Evolutionary conservation across 1,140 invertebrate species (phyloP), one percentile per base, ranked within the genome.

Genomic region (Aphidius ervi): DNA sequence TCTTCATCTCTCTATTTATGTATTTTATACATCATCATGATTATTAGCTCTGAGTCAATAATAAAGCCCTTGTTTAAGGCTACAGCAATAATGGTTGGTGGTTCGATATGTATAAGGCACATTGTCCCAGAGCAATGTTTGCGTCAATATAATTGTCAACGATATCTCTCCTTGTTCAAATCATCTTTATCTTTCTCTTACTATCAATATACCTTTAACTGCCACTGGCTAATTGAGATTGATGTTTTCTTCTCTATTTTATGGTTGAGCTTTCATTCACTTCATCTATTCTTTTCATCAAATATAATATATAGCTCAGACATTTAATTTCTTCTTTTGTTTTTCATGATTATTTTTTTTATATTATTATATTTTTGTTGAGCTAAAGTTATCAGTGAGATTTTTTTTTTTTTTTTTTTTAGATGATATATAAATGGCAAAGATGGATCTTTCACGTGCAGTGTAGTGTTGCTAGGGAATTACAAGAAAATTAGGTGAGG

Each of bases 11-110:
- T 20, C 37, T 39, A 55, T 46, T 49, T 46, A 46, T 67, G 66
- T 68, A 75, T 72, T 72, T 69, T 69, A 68, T 69, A 68, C 71
- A 72, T 66, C 69, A 69, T 70, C 2, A 31, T 31, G 74, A 77
- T 74, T 75, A 77, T 78, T 75, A 72, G 72, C 72, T 67, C 70
- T 76, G 73, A 76, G 76, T 78, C 76, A 78, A 78, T 76, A 78
- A 74, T 73, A 73, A 76, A 70, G 70, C 72, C 70, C 72, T 73
- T 72, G 73, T 73, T 68, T 68, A 56, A 61, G 61, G 23, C 23
- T 66, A 66, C 56, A 63, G 62, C 67, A 67, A 74, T 74, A 75
- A 74, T 72, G 69, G 70, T 61, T 56, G 56, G 50, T 75, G 76
- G 75, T 70, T 69, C 65, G 49, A 37, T 47, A 20, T 23, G 8